These are phyloP conservation scores for Fopius arisanus DNA, from an alignment of 1,140 invertebrate genomes.

Conservation along the genomic window DNA sequence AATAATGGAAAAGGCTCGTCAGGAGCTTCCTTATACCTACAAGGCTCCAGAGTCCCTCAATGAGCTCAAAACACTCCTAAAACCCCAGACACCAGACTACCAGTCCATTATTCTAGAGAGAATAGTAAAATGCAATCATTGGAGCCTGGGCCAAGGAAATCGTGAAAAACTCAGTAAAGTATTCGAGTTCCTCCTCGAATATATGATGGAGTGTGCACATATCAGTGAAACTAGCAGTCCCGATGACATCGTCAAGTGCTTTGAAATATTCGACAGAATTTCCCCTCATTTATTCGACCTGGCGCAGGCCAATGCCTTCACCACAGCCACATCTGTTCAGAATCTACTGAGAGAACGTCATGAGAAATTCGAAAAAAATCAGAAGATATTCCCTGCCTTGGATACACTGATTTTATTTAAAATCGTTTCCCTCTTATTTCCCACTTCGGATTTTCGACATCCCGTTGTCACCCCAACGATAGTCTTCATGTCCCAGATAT, in stretches of 20 bases:
- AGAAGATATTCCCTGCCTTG: constrained; percentile 72
- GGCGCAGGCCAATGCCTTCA: constrained; percentile 73
- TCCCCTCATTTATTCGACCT: constrained; percentile 78
- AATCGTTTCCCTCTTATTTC: constrained; percentile 78
- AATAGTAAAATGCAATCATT: constrained; percentile 87
- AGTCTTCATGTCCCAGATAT: constrained; percentile 83
- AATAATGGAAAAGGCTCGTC: constrained; percentile 69
- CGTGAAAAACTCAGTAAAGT: constrained; percentile 78
- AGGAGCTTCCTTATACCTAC: constrained; percentile 77
- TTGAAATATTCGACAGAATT: constrained; percentile 71
- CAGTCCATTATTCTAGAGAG: constrained; percentile 79
- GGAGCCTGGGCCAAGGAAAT: constrained; percentile 77
- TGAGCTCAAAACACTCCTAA: constrained; percentile 72
- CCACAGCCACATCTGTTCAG: constrained; percentile 71
- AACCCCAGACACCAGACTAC: constrained; percentile 68
- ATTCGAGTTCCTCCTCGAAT: constrained; percentile 78
- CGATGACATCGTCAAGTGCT: constrained; percentile 65
- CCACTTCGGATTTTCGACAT: constrained; percentile 89
- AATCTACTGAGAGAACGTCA: constrained; percentile 81
- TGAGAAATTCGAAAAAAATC: constrained; percentile 69
- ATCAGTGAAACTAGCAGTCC: constrained; percentile 51
- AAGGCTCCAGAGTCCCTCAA: constrained; percentile 73
- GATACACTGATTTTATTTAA: constrained; percentile 84
- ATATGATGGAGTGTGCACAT: constrained; percentile 73
- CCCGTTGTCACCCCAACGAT: constrained; percentile 83